Base-by-base conservation (phyloP, 2,797 vertebrate genomes). In the Eleutherodactylus coqui region DNA sequence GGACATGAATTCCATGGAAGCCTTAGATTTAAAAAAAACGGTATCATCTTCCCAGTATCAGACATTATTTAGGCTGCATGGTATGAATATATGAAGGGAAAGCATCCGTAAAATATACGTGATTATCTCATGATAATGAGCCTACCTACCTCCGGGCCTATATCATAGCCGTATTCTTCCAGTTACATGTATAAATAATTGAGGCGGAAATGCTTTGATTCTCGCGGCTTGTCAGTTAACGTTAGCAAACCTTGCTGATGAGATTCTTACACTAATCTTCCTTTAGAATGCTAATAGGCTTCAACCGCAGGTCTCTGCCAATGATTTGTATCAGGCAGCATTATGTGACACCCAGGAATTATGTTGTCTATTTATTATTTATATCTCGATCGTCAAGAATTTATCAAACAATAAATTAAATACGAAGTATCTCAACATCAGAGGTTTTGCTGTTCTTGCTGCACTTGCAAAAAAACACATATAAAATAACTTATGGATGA, bases 201-300 rank as follows among this genome's bases (percentile, higher is more conserved):
- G 32, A 85, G 76, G 64, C 47, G 43, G 70, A 45, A 79, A 85
- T 17, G 51, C 76, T 85, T 85, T 85, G 84, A 85, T 85, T 85
- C 84, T 79, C 51, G 47, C 87, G 90, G 89, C 62, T 80, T 91
- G 81, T 88, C 89, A 88, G 80, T 88, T 91, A 89, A 91, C 78
- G 86, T 86, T 88, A 82, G 69, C 79, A 32, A 84, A 79, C 84
- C 88, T 89, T 86, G 87, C 85, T 69, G 53, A 67, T 72, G 85
- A 90, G 76, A 53, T 73, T 85, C 83, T 41, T 86, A 89, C 73
- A 88, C 89, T 86, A 83, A 87, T 88, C 76, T 79, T 78, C 89
- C 84, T 70, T 91, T 90, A 90, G 91, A 91, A 91, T 90, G 84
- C 75, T 91, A 90, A 90, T 90, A 75, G 87, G 81, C 84, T 90